These are phyloP conservation scores for Sylvilagus bachmani DNA, from an alignment of 2,113 vertebrate genomes.

Conservation along the genomic window DNA sequence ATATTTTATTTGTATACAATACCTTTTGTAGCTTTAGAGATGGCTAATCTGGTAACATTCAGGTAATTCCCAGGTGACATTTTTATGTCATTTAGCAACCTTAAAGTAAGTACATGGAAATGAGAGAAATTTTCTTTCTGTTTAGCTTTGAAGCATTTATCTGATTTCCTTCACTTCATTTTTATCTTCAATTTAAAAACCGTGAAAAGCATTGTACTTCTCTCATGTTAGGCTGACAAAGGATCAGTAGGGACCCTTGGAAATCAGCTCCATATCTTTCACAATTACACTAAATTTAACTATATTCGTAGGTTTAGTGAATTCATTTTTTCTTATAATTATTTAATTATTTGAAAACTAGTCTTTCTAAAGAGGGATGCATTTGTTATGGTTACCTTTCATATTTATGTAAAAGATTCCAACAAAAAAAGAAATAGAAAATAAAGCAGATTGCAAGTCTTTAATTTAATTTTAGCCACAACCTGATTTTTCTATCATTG, in stretches of 20 bases:
- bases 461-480: constrained; percentile 43
- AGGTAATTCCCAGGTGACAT: neutral
- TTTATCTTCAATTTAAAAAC: constrained; percentile 45
- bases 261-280: neutral
- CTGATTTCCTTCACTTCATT: neutral
- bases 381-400: neutral
- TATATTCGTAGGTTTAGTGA: neutral
- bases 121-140: constrained; percentile 5
- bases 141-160: neutral
- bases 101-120: neutral
- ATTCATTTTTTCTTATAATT: neutral
- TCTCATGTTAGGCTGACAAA: neutral
- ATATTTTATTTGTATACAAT: constrained; percentile 6
- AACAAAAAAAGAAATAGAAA: neutral
- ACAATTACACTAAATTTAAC: constrained; percentile 15
- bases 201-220: neutral
- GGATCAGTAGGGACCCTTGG: neutral
- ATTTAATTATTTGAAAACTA: constrained; percentile 26
- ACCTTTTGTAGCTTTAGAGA: neutral
- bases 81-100: constrained; percentile 15
- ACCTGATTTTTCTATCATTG: constrained; percentile 35
- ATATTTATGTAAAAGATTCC: neutral
- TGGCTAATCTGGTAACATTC: constrained; percentile 3
- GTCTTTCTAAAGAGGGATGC: neutral
- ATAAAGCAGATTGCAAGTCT: neutral